Conservation (phyloP, 2,797 vertebrate genomes). For the Diplodus sargus region DNA sequence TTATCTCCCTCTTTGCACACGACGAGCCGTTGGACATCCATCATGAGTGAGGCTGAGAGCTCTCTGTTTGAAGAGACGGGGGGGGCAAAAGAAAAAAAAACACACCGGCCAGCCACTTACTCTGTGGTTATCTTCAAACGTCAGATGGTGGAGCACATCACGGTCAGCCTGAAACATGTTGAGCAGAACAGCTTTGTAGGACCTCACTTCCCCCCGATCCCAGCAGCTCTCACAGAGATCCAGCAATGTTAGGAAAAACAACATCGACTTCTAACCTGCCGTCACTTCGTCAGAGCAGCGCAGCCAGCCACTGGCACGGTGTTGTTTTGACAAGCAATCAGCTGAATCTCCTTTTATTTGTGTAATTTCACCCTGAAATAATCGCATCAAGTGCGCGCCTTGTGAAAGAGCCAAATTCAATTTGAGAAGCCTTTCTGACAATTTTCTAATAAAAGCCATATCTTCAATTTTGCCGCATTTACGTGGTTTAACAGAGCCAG, state of each 20-base stretch:
- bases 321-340: constrained; percentile 43
- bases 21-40: constrained; percentile 68
- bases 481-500: constrained; percentile 15
- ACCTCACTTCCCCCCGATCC: constrained; percentile 57
- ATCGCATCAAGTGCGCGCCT: constrained; percentile 18
- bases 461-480: constrained; percentile 50
- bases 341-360: constrained; percentile 43
- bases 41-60: constrained; percentile 63
- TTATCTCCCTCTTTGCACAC: constrained; percentile 76
- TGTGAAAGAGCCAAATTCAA: constrained; percentile 38
- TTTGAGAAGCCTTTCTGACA: constrained; percentile 25
- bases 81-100: neutral
- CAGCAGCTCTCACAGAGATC: constrained; percentile 53
- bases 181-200: constrained; percentile 68
- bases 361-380: constrained; percentile 38
- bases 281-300: constrained; percentile 27
- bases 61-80: constrained; percentile 19
- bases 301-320: constrained; percentile 24
- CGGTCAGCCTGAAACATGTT: constrained; percentile 57
- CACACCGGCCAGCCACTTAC: constrained; percentile 53
- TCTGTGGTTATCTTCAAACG: constrained; percentile 75
- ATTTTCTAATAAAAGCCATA: constrained; percentile 35
- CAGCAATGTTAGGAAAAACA: constrained; percentile 41
- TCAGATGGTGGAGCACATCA: constrained; percentile 69
- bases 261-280: constrained; percentile 35